Evolutionary conservation across 64 coral and sea anemone species (phyloP).

Genomic region (Pocillopora damicornis): DNA sequence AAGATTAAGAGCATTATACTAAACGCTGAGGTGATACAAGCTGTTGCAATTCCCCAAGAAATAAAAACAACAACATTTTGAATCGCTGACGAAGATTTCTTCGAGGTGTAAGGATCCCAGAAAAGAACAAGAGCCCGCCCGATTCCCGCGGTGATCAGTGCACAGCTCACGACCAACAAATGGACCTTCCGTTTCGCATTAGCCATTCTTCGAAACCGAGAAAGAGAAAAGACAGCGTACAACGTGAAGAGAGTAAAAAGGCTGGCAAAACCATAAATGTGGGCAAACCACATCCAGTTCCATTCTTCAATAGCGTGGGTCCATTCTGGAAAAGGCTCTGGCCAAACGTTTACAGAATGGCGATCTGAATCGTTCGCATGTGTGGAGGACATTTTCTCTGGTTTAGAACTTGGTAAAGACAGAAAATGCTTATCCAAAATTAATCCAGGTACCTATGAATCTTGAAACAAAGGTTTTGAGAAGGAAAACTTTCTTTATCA

Average conservation of each 20-base stretch:
- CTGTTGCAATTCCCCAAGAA: constrained; percentile 53
- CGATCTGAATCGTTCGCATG: not conserved
- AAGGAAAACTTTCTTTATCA: too few species aligned
- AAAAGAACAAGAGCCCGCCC: constrained; percentile 47
- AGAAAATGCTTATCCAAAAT: too few species aligned
- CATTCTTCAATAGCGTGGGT: not conserved
- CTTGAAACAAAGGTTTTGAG: too few species aligned
- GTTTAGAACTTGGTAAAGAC: not conserved
- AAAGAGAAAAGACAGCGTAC: not conserved
- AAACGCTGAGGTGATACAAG: constrained; percentile 61
- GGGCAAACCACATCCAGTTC: constrained; percentile 51
- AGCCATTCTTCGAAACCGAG: constrained; percentile 4
- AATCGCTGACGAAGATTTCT: not conserved
- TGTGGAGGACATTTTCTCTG: not conserved
- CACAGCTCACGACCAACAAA: constrained; percentile 32
- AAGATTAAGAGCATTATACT: constrained; percentile 71
- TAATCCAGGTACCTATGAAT: too few species aligned
- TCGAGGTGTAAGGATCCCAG: constrained; percentile 53
- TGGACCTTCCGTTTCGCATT: constrained; percentile 11
- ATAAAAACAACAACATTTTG: constrained; percentile 6
- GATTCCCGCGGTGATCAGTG: constrained; percentile 36
- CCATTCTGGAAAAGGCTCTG: constrained; percentile 74
- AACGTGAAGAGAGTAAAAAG: constrained; percentile 25
- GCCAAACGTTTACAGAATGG: not conserved
- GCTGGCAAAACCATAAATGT: constrained; percentile 50